These are phyloP conservation scores for Drosophila borborema DNA, from an alignment of 2,888 invertebrate species.

Conservation along the genomic window DNA sequence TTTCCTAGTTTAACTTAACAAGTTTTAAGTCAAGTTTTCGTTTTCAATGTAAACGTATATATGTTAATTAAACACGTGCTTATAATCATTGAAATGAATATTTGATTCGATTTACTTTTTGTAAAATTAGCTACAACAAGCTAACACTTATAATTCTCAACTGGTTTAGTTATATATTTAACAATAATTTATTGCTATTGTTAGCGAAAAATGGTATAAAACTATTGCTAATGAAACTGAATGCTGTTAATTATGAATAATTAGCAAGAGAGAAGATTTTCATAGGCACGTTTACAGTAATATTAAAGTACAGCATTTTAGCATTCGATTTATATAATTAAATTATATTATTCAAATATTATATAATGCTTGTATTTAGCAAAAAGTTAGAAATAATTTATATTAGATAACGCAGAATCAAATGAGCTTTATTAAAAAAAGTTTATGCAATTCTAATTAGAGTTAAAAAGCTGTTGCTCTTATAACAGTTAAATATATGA, in stretches of 20 bases:
- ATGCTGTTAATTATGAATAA: neutral
- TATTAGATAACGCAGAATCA: neutral
- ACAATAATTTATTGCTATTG: neutral
- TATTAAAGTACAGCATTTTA: neutral
- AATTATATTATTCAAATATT: neutral
- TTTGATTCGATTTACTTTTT: neutral
- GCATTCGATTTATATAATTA: neutral
- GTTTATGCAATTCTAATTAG: slow-evolving; percentile 10
- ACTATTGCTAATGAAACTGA: neutral
- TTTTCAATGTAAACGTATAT: neutral
- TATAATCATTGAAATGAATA: neutral
- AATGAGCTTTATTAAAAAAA: neutral
- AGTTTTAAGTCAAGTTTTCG: neutral
- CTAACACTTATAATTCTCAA: neutral
- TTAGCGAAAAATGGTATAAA: neutral
- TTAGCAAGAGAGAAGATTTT: neutral
- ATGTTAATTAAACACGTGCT: slow-evolving; percentile 3
- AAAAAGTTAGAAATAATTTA: no score
- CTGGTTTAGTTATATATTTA: neutral
- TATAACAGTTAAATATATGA: slow-evolving; percentile 2
- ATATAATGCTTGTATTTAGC: neutral
- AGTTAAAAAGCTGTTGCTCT: no score
- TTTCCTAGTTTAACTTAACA: neutral
- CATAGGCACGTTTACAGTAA: neutral
- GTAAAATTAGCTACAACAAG: neutral